Base-by-base conservation (phyloP, 2,888 invertebrate species). In the Kryphioiulus occultus region DNA sequence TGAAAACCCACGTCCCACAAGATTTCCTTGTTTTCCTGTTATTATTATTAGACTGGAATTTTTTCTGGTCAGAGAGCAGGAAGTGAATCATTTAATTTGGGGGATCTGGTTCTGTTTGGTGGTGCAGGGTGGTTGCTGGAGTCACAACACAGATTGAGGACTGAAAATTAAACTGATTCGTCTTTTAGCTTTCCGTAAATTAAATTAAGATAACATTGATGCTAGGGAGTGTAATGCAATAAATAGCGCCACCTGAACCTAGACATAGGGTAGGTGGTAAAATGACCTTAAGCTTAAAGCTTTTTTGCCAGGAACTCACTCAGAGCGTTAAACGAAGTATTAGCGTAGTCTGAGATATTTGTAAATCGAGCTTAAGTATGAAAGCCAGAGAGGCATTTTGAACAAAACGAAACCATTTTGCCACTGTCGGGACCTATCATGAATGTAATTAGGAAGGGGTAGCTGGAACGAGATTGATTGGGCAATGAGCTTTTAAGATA, bases 11-110 rank as follows among this genome's bases (percentile, higher is more conserved):
- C 68, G 68, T 26, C 68, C 68, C 68, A 68, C 68, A 68, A 68
- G 26, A 68, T 68, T 68, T 68, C 68, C 68, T 68, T 12, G 26
- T 68, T 68, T 26, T 26, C 68, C 68, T 68, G 19, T 59, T 59
- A 59, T 59, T 59, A 68, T 68, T 68, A 68, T 68, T 68, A 68
- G 68, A 26, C 68, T 68, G 68, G 68, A 26, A 26, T 68, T 68
- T 68, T 68, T 68, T 26, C 9, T 26, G 10, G 26, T 68, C 22
- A 68, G 68, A n/a, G 26, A n/a, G n/a, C 68, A 68, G 68, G 68
- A 68, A 68, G 22, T 68, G 26, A 68, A 68, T 59, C 59, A 59
- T 68, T 68, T 68, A 22, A 68, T 68, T 68, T 68, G 26, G 12
- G n/a, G 26, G 26, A 68, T 26, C 68, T 68, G 68, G 68, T 68